Base-by-base conservation (phyloP, 2,113 vertebrate species). In the Trematomus loennbergii region DNA sequence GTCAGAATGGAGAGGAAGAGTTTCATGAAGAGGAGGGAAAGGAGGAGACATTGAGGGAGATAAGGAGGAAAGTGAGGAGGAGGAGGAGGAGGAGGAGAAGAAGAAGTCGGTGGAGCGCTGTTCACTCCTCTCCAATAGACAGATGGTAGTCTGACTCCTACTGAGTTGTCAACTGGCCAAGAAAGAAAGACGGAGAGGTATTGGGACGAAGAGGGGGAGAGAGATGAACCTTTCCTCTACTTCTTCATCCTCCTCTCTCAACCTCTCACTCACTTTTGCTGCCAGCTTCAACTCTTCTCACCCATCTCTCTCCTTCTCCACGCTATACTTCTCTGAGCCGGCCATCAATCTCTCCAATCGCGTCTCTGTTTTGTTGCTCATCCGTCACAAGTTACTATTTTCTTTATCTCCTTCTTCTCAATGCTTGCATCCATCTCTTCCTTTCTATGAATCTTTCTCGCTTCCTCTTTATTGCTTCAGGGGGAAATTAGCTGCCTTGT, bases 81-180 rank as follows among this genome's bases (percentile, higher is more conserved):
- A 68, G 72, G 70, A 16, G 60, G 29, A 29, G 58, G 46, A 50
- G 68, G 59, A 50, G 33, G 0, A 71, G 59, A 22, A 74, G 40
- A 3, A 72, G 65, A 45, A 83, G 66, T 75, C 81, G 78, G 68
- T 83, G 78, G 61, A 80, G 67, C 66, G 65, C 77, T 70, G 78
- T 50, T 85, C 65, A 53, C 75, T 87, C 72, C 77, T 82, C 64
- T 84, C 83, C 78, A 85, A 74, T 43, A 88, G 87, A 88, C 91
- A 93, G 92, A 93, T 93, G 91, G 92, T 89, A 11, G 83, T 86
- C 81, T 72, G 85, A 86, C 86, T 92, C 92, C 90, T 84, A 89
- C 91, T 74, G 89, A 85, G 92, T 85, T 93, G 92, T 91, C 87
- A 81, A 88, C 75, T 55, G 78, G 89, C 92, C 92, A 93, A 85